Evolutionary conservation across 2,113 vertebrate genomes (phyloP).

Genomic region (Calidris pygmaea): DNA sequence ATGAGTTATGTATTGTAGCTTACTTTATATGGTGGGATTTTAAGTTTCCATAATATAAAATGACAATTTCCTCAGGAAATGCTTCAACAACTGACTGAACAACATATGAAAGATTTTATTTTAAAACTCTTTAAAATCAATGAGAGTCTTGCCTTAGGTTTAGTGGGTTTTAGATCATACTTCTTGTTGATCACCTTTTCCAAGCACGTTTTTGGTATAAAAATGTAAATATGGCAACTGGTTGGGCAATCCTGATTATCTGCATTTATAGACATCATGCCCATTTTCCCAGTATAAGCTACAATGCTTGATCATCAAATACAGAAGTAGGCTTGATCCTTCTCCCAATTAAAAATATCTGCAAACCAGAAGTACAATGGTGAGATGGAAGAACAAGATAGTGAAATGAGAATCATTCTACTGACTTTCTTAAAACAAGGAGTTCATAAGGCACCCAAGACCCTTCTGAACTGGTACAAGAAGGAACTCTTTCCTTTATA

Average conservation of each 20-base stretch:
- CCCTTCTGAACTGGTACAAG: background rate
- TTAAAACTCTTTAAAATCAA: background rate
- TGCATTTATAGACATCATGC: background rate
- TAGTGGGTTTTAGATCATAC: background rate
- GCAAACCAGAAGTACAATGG: background rate
- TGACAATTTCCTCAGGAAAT: background rate
- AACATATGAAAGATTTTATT: background rate
- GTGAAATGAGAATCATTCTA: background rate
- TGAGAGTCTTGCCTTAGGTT: background rate
- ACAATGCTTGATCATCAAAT: background rate
- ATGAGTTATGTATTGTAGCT: background rate
- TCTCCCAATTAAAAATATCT: background rate
- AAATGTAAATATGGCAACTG: background rate
- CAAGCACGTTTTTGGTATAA: background rate
- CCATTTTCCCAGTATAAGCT: background rate
- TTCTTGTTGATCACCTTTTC: background rate
- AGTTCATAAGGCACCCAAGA: background rate
- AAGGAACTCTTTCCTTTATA: background rate
- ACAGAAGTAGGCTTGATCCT: background rate
- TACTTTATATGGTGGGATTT: background rate
- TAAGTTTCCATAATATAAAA: background rate
- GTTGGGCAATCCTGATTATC: background rate
- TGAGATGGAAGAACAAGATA: background rate
- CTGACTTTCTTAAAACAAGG: background rate
- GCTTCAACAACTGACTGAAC: background rate